Evolutionary conservation across 2,888 invertebrate genomes (phyloP).

Genomic region (Dryobota labecula): DNA sequence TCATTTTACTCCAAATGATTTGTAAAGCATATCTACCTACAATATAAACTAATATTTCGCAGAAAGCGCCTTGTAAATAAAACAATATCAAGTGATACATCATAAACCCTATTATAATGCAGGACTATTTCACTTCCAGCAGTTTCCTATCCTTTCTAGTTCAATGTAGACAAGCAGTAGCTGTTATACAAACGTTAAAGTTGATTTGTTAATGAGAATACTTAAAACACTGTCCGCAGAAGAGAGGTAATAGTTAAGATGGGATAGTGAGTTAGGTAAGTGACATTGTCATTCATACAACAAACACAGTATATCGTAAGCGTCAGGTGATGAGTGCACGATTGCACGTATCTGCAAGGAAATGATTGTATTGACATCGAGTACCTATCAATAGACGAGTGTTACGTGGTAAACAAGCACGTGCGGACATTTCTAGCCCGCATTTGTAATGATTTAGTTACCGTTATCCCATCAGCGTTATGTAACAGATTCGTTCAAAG

Average conservation of each 20-base stretch:
- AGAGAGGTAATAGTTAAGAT: no score
- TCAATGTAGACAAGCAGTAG: background rate
- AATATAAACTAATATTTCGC: background rate
- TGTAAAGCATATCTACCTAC: background rate
- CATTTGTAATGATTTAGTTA: background rate
- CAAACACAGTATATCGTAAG: background rate
- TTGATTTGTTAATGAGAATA: background rate
- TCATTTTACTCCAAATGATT: background rate
- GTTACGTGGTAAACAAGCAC: background rate
- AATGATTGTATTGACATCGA: background rate
- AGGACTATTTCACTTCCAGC: background rate
- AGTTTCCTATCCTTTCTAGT: background rate
- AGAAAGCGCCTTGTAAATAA: background rate
- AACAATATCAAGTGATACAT: background rate
- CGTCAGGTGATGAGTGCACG: background rate
- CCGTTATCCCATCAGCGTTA: background rate
- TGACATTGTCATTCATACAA: background rate
- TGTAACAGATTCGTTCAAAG: background rate
- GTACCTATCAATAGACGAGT: background rate
- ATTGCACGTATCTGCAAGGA: background rate
- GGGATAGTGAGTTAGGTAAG: background rate
- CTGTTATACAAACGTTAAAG: background rate
- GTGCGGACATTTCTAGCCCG: background rate
- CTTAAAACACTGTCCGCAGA: background rate
- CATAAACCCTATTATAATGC: background rate